Evolutionary conservation across 2,888 invertebrate genomes (phyloP), one percentile per base, ranked within the genome.

Genomic region (Rotaria magnacalcarata): DNA sequence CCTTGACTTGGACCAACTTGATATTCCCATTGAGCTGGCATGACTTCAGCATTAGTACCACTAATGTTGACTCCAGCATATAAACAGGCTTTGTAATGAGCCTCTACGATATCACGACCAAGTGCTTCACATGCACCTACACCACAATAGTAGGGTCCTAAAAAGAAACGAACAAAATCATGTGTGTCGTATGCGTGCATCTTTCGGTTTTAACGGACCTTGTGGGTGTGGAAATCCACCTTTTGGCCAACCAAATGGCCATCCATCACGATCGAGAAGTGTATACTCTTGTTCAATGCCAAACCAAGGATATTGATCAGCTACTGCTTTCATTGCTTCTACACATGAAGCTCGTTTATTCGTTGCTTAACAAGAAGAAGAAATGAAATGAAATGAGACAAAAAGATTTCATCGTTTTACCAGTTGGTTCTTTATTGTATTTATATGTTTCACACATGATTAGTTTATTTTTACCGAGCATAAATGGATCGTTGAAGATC

Each of bases 1-100:
- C 96, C 96, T 87, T 94, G 93, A 87, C 96, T 95, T 0, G 96
- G 96, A 0, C 97, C 97, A 8, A 97, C 94, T 92, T 96, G 96
- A 92, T 94, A 90, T 88, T 90, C 90, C 90, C 90, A 90, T 89
- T 90, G 89, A 52, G 87, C 87, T 84, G 88, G 86, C 87, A 87
- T 87, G n/a, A 87, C 86, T 54, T 87, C 87, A 43, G 50, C 87
- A 74, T 87, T 87, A 19, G 60, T 85, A 27, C 87, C 87, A 74
- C 85, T 75, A n/a, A 87, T 85, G 43, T 85, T 87, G 1, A 87
- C 74, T 34, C 87, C 87, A 74, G 85, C 58, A 50, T 87, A 85
- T n/a, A 87, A 84, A 75, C 87, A 87, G 19, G 87, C 87, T 74
- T 84, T 84, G 41, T 85, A 87, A 43, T 85, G 85, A n/a, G 85